phyloP scores from a whole-genome alignment of 2,113 vertebrate species.

The Carassius carassius region DNA sequence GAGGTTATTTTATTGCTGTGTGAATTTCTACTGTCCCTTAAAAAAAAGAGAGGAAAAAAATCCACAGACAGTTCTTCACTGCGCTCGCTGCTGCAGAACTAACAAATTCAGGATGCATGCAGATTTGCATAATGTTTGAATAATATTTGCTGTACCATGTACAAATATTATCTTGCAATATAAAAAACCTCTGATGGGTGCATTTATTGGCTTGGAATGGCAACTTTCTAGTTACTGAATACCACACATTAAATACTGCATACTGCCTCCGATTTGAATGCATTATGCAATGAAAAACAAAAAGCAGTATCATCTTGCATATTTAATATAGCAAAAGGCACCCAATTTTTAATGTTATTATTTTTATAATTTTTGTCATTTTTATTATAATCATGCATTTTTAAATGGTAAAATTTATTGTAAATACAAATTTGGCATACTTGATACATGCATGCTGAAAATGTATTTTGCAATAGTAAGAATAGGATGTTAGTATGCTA shows the following conservation, averaged over 20 bases:
- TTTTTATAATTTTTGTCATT: too few relatives aligned
- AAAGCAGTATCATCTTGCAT: neutral
- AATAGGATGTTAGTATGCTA: neutral
- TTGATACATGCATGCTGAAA: neutral
- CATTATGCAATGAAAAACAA: neutral
- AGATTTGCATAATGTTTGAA: conserved; percentile 19
- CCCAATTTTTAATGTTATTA: too few relatives aligned
- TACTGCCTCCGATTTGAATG: neutral
- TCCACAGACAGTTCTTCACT: neutral
- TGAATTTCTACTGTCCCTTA: neutral
- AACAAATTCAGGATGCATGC: conserved; percentile 7
- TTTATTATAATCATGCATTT: too few relatives aligned
- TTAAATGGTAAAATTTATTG: too few relatives aligned
- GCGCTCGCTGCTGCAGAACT: neutral
- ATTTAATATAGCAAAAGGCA: neutral
- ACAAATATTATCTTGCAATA: conserved; percentile 16
- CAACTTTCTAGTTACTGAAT: neutral
- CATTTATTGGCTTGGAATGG: neutral
- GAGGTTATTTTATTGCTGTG: neutral
- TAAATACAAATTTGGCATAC: too few relatives aligned
- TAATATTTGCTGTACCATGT: conserved; percentile 14
- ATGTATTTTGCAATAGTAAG: neutral
- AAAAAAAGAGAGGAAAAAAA: neutral
- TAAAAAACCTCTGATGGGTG: neutral
- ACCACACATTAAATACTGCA: neutral